A percentile compares a stretch with the other conserved stretches of the same genome.
Evolutionary conservation across 2,888 invertebrate genomes (phyloP).

Genomic region (Ferdinandea cuprea): DNA sequence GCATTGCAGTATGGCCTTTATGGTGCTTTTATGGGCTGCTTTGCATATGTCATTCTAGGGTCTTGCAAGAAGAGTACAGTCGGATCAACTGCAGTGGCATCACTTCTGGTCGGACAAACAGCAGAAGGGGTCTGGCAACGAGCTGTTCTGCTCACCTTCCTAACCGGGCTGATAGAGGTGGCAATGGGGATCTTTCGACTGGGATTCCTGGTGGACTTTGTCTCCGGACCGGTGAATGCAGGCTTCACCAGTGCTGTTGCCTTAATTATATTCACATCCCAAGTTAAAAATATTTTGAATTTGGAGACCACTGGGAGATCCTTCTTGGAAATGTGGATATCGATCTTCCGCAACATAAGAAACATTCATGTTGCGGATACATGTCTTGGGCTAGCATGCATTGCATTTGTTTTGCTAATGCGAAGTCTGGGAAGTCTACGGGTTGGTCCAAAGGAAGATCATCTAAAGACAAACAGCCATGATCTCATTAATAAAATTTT

Average conservation of each 20-base stretch:
- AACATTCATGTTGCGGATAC: conserved; percentile 89
- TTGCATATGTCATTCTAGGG: conserved; percentile 94
- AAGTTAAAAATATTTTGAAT: conserved; percentile 92
- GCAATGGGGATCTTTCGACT: conserved; percentile 92
- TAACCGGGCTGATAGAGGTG: conserved; percentile 89
- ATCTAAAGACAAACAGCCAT: conserved; percentile 83
- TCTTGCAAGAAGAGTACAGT: conserved; percentile 96
- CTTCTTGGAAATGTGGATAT: conserved; percentile 90
- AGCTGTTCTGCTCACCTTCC: conserved; percentile 90
- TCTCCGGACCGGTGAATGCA: conserved; percentile 94
- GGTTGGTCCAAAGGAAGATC: conserved; percentile 85
- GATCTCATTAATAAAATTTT: conserved; percentile 86
- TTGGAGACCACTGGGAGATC: conserved; percentile 88
- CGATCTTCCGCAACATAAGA: conserved; percentile 87
- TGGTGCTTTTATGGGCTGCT: conserved; percentile 94
- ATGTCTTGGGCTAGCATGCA: conserved; percentile 89
- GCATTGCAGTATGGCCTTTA: conserved; percentile 92
- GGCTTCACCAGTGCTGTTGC: conserved; percentile 96
- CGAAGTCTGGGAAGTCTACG: conserved; percentile 88
- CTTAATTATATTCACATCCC: conserved; percentile 93
- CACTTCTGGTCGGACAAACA: conserved; percentile 92
- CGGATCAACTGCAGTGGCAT: conserved; percentile 96
- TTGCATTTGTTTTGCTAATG: conserved; percentile 88
- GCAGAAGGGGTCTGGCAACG: conserved; percentile 86
- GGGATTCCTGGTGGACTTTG: conserved; percentile 94